Percentiles rank a stretch among this genome's conserved stretches.
Conservation (phyloP, 2,113 vertebrate genomes). For the Chionomys nivalis region DNA sequence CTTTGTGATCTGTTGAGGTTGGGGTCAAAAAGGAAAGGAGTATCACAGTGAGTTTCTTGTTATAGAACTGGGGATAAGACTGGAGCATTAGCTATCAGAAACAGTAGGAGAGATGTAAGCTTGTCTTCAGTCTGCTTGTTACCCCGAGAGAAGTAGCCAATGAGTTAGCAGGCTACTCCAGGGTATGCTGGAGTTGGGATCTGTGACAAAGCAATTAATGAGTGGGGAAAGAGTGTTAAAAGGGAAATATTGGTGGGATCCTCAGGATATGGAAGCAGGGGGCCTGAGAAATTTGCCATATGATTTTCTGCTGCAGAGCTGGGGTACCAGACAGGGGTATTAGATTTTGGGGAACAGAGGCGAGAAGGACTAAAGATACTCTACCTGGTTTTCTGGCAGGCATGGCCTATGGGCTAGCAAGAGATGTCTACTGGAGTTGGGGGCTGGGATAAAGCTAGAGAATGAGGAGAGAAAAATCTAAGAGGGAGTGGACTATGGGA, state of each 20-base stretch:
- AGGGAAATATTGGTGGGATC: background rate
- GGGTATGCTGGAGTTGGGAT: background rate
- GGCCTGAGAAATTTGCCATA: background rate
- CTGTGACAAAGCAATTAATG: background rate
- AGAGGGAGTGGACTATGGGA: background rate
- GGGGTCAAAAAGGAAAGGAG: background rate
- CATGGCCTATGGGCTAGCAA: background rate
- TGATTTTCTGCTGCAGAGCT: background rate
- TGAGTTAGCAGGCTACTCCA: background rate
- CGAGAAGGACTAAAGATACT: background rate
- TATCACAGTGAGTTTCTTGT: background rate
- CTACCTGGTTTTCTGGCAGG: background rate
- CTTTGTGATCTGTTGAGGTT: background rate
- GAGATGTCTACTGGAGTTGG: background rate
- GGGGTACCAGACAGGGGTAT: background rate
- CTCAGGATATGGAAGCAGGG: background rate
- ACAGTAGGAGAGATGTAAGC: too few species aligned
- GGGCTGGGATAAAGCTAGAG: background rate
- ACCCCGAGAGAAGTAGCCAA: fast-evolving
- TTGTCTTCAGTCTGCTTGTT: background rate
- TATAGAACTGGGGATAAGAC: background rate
- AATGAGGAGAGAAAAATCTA: background rate
- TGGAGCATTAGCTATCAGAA: too few species aligned
- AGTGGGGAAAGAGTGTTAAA: background rate
- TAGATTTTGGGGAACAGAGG: background rate